Percentiles rank a stretch among this genome's conserved stretches.
Conservation (phyloP, 2,888 invertebrate species). For the Leptopilina myrica region DNA sequence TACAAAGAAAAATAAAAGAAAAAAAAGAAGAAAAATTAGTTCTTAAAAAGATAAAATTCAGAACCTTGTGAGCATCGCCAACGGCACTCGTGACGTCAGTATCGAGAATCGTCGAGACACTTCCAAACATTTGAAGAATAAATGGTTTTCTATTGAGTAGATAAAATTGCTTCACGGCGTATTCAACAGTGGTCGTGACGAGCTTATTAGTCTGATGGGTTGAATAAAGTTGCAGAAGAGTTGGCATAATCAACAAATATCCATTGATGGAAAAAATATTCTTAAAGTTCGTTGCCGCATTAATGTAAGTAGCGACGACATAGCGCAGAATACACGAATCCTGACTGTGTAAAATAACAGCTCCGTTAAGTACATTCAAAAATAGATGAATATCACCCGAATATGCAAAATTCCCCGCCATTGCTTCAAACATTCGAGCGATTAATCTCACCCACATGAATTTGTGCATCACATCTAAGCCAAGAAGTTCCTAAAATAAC, state of each 20-base stretch:
- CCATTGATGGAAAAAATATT: conserved; percentile 99
- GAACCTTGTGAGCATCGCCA: conserved; percentile 94
- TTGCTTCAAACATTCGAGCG: conserved; percentile 97
- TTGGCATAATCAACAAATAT: conserved; percentile 98
- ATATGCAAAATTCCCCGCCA: conserved; percentile 98
- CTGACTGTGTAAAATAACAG: conserved; percentile 96
- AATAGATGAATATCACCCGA: conserved; percentile 98
- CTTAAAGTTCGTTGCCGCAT: conserved; percentile 98
- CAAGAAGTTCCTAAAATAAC: conserved; percentile 84
- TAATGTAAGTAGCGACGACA: conserved; percentile 98
- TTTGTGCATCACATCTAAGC: conserved; percentile 97
- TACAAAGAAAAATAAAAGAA: conserved; percentile 33
- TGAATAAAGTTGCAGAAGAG: conserved; percentile 96
- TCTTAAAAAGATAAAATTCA: too few species aligned
- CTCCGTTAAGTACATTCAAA: conserved; percentile 97
- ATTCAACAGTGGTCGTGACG: conserved; percentile 96
- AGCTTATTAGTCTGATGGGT: conserved; percentile 98
- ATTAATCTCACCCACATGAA: conserved; percentile 99
- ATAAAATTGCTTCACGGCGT: conserved; percentile 99
- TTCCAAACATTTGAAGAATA: conserved; percentile 99
- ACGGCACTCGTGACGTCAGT: conserved; percentile 91
- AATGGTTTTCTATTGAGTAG: conserved; percentile 98
- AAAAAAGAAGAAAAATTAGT: not conserved
- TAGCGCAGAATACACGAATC: conserved; percentile 96
- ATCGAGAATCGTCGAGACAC: conserved; percentile 96